A percentile compares a stretch with the other conserved stretches of the same genome.
phyloP scores from a whole-genome alignment of 2,113 vertebrate species.

The Aegotheles bennettii region DNA sequence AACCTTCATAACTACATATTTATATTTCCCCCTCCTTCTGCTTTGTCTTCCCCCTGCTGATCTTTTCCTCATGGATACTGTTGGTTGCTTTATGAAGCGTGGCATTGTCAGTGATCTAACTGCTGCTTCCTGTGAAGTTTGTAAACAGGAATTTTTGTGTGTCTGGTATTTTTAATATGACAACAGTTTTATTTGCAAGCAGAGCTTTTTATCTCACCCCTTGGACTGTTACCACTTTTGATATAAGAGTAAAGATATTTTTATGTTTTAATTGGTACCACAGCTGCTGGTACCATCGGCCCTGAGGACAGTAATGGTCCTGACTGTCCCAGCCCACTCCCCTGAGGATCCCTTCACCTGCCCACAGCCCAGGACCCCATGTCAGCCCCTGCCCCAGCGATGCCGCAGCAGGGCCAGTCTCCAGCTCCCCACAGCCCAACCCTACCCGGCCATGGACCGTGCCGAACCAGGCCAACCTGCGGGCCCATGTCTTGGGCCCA shows the following conservation, averaged over 20 bases:
- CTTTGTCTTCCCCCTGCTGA: neutral
- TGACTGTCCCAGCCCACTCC: neutral
- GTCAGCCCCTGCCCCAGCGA: neutral
- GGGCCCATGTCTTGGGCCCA: too few relatives aligned
- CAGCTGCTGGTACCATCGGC: neutral
- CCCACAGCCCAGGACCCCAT: accelerated
- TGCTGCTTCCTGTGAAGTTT: neutral
- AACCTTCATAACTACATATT: neutral
- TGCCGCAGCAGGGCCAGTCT: neutral
- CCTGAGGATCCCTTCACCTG: neutral
- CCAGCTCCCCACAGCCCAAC: neutral
- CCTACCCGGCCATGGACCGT: neutral
- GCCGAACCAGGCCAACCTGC: accelerated
- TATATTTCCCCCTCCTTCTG: neutral
- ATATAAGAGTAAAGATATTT: neutral
- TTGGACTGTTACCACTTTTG: neutral
- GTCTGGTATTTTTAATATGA: neutral
- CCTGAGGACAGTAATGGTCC: neutral
- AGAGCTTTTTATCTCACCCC: neutral
- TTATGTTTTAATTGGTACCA: neutral
- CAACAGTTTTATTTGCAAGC: neutral
- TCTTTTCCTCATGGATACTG: neutral
- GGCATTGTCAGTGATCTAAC: neutral
- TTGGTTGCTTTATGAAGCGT: neutral
- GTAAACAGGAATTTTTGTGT: neutral